A percentile compares a stretch with the other conserved stretches of the same genome.
Evolutionary conservation across 2,888 invertebrate species (phyloP).

Genomic region (Drosophila koepferae): DNA sequence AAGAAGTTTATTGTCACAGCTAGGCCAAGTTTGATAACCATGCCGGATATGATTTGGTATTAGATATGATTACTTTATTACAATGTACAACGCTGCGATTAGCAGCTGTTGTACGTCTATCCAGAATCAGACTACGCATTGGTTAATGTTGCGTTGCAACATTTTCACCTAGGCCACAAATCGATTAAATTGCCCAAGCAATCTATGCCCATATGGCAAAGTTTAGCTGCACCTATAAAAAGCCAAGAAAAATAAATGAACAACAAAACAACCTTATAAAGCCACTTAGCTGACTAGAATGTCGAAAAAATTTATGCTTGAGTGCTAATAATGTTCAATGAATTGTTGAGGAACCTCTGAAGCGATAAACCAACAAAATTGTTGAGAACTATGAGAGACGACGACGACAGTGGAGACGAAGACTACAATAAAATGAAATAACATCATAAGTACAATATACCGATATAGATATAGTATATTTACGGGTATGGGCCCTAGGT

Average conservation of each 20-base stretch:
- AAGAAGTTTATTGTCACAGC: neutral
- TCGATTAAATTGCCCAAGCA: conserved; percentile 43
- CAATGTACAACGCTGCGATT: neutral
- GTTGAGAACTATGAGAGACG: conserved; percentile 55
- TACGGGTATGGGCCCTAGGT: conserved; percentile 18
- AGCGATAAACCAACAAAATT: conserved; percentile 69
- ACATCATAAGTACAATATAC: conserved; percentile 65
- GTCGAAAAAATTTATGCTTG: conserved; percentile 72
- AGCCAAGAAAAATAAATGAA: conserved; percentile 1
- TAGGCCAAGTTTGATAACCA: neutral
- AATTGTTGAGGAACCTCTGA: conserved; percentile 67
- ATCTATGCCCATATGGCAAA: conserved; percentile 17
- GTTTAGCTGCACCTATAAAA: conserved; percentile 40
- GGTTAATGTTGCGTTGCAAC: conserved; percentile 21
- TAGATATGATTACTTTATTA: neutral
- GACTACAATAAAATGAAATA: conserved; percentile 72
- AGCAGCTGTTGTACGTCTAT: neutral
- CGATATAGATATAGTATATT: conserved; percentile 17
- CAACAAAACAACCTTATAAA: conserved; percentile 34
- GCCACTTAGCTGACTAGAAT: conserved; percentile 47
- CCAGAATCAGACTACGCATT: neutral
- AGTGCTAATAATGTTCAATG: conserved; percentile 79
- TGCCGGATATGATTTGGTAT: neutral
- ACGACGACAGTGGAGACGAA: conserved; percentile 24
- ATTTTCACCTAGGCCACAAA: conserved; percentile 57